These are phyloP conservation scores for Ceyx melanurus DNA, from an alignment of 2,113 vertebrate species.

Conservation along the genomic window DNA sequence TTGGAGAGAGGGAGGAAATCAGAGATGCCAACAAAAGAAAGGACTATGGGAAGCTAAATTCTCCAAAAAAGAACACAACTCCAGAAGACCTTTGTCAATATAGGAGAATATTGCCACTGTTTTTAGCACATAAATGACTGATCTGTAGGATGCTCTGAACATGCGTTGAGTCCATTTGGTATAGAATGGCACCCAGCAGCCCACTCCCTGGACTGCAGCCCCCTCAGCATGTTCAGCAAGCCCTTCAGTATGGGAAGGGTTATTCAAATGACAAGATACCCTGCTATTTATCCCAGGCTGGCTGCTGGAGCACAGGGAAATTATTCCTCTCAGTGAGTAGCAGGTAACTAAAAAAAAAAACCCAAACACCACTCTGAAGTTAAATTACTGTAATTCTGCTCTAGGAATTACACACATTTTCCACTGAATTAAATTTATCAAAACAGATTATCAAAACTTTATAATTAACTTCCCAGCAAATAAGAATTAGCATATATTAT, in stretches of 20 bases:
- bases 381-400: slow-evolving; percentile 18
- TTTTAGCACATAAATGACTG: neutral
- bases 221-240: neutral
- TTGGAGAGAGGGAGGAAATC: neutral
- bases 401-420: slow-evolving; percentile 41
- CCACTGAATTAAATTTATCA: slow-evolving; percentile 57
- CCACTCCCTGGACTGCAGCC: fast-evolving
- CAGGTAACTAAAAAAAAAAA: neutral
- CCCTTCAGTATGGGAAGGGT: neutral
- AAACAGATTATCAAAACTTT: slow-evolving; percentile 66
- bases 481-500: slow-evolving; percentile 72
- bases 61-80: neutral
- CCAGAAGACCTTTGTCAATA: neutral
- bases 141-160: neutral
- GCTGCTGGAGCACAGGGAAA: neutral
- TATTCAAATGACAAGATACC: neutral
- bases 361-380: neutral
- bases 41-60: neutral
- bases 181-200: neutral
- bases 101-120: neutral
- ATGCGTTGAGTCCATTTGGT: fast-evolving
- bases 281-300: neutral
- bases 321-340: neutral
- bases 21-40: neutral
- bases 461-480: slow-evolving; percentile 70